phyloP scores from a whole-genome alignment of 2,113 vertebrate genomes.

The Chelonoidis abingdonii region DNA sequence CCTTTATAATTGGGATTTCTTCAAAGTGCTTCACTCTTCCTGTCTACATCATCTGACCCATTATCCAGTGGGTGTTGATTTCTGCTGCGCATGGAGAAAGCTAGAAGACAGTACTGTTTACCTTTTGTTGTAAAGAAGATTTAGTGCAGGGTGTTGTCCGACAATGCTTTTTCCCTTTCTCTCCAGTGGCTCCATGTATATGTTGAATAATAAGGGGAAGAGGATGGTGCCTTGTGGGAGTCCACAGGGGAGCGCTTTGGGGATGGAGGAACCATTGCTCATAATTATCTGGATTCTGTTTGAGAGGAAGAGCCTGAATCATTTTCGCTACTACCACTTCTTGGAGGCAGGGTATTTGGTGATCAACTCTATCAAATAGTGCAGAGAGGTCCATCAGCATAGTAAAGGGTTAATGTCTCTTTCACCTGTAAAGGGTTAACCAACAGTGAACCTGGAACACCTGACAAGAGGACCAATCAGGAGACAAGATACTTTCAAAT shows the following conservation, averaged over 20 bases:
- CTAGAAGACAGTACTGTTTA: background rate
- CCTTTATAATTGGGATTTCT: background rate
- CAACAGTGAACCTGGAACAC: no score
- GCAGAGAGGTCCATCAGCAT: background rate
- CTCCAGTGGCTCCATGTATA: background rate
- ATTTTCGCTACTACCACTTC: background rate
- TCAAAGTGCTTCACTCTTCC: background rate
- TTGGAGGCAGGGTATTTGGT: background rate
- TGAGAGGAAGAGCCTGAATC: background rate
- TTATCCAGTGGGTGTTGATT: background rate
- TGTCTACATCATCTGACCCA: background rate
- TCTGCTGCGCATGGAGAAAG: background rate
- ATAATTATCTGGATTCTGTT: background rate
- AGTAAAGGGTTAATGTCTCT: no score
- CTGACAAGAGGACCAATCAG: no score
- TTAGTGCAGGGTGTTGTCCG: background rate
- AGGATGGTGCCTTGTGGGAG: background rate
- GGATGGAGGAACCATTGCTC: background rate
- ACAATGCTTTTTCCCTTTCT: background rate
- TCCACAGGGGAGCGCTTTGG: background rate
- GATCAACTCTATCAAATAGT: background rate
- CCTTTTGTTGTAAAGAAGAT: rapidly evolving
- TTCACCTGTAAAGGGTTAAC: no score
- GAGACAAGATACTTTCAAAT: no score
- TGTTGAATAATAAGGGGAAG: background rate